A percentile compares a stretch with the other conserved stretches of the same genome.
phyloP scores from a whole-genome alignment of 2,888 invertebrate genomes.

The Tubulanus polymorphus region DNA sequence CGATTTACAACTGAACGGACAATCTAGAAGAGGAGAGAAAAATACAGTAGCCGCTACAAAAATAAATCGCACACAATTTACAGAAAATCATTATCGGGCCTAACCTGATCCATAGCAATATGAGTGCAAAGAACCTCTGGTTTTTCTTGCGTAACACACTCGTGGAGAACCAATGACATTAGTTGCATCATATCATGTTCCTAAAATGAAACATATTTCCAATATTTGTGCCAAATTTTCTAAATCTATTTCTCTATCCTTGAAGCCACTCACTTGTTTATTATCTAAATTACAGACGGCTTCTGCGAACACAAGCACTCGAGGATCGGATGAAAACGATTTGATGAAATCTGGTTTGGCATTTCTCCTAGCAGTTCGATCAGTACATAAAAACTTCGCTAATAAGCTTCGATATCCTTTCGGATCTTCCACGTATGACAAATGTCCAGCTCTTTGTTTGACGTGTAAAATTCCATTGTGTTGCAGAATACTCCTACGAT shows the following conservation, averaged over 20 bases:
- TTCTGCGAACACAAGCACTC: conserved; percentile 39
- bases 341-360: conserved; percentile 44
- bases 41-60: background rate
- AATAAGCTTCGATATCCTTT: conserved; percentile 49
- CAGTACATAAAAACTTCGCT: conserved; percentile 42
- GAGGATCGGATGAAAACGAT: conserved; percentile 44
- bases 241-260: background rate
- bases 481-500: conserved; percentile 35
- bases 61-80: background rate
- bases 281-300: conserved; percentile 25
- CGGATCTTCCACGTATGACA: conserved; percentile 83
- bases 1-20: background rate
- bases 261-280: conserved; percentile 19
- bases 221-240: background rate
- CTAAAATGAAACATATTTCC: conserved; percentile 18
- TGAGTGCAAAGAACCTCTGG: conserved; percentile 44
- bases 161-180: conserved; percentile 40
- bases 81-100: background rate
- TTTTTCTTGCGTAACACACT: conserved; percentile 48
- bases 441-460: conserved; percentile 83
- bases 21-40: background rate
- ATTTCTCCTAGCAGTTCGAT: conserved; percentile 38
- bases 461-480: conserved; percentile 63
- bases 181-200: conserved; percentile 30
- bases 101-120: conserved; percentile 39